Base-by-base conservation (phyloP, 2,113 vertebrate species). In the Psittacara wagleri region DNA sequence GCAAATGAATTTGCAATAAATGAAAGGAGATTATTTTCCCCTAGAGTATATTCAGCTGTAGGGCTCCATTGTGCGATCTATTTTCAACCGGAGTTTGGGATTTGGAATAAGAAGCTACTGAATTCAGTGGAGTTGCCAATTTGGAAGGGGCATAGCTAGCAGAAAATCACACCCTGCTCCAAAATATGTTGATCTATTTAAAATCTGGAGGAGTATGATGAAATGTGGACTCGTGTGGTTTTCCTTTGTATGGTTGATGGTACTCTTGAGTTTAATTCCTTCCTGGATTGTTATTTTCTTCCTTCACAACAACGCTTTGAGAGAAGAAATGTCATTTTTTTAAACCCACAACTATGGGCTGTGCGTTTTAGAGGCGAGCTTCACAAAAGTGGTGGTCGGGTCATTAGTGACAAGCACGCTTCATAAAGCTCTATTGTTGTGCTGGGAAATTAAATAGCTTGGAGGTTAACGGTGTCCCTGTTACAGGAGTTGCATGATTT, bases 241-340 rank as follows among this genome's bases (percentile, higher is more conserved):
- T 96, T 94, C 92, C 79, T 96, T 96, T 90, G 75, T 91, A 80
- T 94, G 90, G 94, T 93, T 90, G 82, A 94, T 94, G 83, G 76
- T 86, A 59, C 46, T 78, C 35, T 0, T 0, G 63, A 83, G 44
- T 88, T 89, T 3, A 27, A 14, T 76, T 95, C 91, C 79, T 90
- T 92, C 61, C 37, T 85, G 73, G 54, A 43, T 73, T 73, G 3
- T 35, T 94, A 13, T 92, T 83, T 84, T 88, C 87, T 72, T 12
- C 28, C 73, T 74, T 39, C 68, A 27, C 27, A 86, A 39, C 61
- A 91, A 23, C 27, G 0, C 43, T 90, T 93, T 76, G 51, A 59
- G 70, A 52, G 51, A 62, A 86, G 29, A 94, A 93, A 80, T 15
- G 31, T 4, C 7, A 0, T 76, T 28, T 66, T 51, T 51, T 67